Conservation (phyloP, 2,797 vertebrate genomes). For the Sebastes goodei region DNA sequence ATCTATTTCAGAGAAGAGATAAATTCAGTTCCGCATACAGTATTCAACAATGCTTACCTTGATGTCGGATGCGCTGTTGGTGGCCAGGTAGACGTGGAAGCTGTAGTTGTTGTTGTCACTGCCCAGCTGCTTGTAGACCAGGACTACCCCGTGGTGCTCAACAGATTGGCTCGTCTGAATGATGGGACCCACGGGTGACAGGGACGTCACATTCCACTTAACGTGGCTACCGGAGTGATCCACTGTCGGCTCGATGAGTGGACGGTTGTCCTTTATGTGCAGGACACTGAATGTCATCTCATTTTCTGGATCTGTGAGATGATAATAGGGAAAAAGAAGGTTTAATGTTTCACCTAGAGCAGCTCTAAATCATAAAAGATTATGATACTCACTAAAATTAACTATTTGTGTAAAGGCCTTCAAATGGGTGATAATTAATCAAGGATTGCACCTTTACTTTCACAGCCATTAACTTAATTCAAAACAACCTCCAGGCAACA, state of each 20-base stretch:
- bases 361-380: neutral
- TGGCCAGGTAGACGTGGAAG: constrained; percentile 88
- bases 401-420: neutral
- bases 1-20: neutral
- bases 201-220: constrained; percentile 87
- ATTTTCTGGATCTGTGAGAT: constrained; percentile 70
- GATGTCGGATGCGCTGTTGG: constrained; percentile 89
- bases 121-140: constrained; percentile 86
- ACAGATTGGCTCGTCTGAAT: constrained; percentile 75
- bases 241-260: constrained; percentile 81
- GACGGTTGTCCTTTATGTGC: constrained; percentile 80
- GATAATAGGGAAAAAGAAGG: neutral
- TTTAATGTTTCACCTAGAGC: neutral
- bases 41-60: constrained; percentile 70
- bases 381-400: neutral
- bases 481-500: neutral
- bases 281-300: constrained; percentile 86
- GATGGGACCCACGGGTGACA: constrained; percentile 89
- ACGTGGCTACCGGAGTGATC: constrained; percentile 87
- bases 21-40: neutral
- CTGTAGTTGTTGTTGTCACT: constrained; percentile 72
- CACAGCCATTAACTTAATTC: neutral
- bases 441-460: neutral
- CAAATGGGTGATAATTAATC: neutral
- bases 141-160: constrained; percentile 86